Evolutionary conservation across 2,113 vertebrate genomes (phyloP).

Genomic region (Neolamprologus toae): DNA sequence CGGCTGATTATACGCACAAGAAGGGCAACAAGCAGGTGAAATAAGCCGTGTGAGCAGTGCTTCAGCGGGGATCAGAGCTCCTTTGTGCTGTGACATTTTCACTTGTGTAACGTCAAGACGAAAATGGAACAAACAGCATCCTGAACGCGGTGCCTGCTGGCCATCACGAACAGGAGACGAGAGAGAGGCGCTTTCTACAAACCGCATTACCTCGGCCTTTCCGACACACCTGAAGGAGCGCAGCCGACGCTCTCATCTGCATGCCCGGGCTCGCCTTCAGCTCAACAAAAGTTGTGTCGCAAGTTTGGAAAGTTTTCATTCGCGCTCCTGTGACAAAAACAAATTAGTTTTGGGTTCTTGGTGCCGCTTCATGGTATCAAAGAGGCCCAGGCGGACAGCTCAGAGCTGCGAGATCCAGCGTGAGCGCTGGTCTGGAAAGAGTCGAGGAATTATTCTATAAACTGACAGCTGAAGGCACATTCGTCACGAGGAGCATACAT

Average conservation of each 20-base stretch:
- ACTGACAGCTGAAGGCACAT: background rate
- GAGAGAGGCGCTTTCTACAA: background rate
- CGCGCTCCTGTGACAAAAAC: background rate
- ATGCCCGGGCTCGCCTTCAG: background rate
- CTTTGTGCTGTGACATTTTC: background rate
- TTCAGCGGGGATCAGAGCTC: background rate
- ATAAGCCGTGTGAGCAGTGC: background rate
- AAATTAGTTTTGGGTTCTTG: background rate
- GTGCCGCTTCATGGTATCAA: background rate
- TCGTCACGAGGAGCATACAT: background rate
- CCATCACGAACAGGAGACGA: background rate
- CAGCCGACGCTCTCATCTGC: background rate
- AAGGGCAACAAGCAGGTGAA: background rate
- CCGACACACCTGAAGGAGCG: fast-evolving
- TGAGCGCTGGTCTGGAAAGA: background rate
- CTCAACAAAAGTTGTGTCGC: background rate
- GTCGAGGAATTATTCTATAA: background rate
- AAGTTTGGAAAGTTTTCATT: background rate
- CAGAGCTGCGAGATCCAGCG: background rate
- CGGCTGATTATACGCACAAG: background rate
- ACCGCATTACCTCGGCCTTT: background rate
- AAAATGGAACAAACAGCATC: background rate
- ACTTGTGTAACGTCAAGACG: background rate
- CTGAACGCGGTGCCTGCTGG: background rate
- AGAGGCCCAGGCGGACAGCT: background rate